Percentiles rank a stretch among this genome's conserved stretches.
Conservation (phyloP, 2,113 vertebrate species). For the Sapajus apella region DNA sequence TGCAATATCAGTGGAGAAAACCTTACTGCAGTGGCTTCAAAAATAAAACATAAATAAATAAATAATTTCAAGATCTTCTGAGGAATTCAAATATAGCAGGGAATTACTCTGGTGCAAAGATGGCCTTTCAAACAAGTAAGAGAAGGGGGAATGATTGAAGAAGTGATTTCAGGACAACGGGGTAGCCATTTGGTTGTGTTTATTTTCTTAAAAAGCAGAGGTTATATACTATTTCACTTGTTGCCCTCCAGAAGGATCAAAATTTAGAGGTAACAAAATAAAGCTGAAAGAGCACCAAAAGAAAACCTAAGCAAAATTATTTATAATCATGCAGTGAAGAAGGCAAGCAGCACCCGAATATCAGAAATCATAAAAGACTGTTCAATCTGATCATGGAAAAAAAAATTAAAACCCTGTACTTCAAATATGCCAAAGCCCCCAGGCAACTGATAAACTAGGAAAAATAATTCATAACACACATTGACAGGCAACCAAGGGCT, state of each 20-base stretch:
- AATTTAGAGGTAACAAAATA: conserved; percentile 5
- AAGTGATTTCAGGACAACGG: background rate
- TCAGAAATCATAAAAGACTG: background rate
- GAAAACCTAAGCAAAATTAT: background rate
- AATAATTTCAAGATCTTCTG: background rate
- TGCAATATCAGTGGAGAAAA: background rate
- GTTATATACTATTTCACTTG: background rate
- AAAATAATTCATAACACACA: background rate
- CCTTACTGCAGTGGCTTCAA: background rate
- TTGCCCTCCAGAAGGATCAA: background rate
- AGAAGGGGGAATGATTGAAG: background rate
- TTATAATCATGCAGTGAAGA: background rate
- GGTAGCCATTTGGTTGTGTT: background rate
- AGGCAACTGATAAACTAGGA: background rate
- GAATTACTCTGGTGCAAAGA: background rate
- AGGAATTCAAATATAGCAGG: background rate
- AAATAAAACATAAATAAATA: conserved; percentile 26
- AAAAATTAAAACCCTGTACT: background rate
- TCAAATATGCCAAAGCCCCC: conserved; percentile 29
- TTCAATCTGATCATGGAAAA: background rate
- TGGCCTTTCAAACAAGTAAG: background rate
- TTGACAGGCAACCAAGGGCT: background rate
- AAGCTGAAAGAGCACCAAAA: background rate
- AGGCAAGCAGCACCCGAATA: background rate
- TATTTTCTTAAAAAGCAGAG: background rate